Evolutionary conservation across 2,888 invertebrate species (phyloP).

Genomic region (Eilema depressum): DNA sequence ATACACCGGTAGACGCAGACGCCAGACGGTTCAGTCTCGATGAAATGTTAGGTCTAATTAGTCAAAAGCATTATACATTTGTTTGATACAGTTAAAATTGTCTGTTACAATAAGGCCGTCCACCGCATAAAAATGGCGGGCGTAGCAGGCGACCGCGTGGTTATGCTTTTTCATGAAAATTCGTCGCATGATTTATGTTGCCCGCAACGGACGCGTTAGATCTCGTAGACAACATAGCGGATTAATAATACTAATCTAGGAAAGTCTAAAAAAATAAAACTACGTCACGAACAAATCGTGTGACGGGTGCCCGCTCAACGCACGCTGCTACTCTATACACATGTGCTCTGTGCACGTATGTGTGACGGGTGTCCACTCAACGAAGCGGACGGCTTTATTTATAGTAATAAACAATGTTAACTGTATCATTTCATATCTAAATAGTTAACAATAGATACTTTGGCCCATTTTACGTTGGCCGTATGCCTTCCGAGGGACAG

Average conservation of each 20-base stretch:
- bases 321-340: neutral
- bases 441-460: neutral
- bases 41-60: constrained; percentile 20
- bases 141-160: neutral
- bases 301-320: neutral
- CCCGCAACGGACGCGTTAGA: too few relatives aligned
- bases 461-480: neutral
- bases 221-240: neutral
- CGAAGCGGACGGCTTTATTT: neutral
- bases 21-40: constrained; percentile 15
- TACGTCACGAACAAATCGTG: neutral
- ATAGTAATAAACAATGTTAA: neutral
- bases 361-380: neutral
- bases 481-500: neutral
- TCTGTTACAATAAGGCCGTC: neutral
- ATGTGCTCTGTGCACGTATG: neutral
- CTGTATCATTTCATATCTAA: neutral
- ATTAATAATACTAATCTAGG: too few relatives aligned
- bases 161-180: too few relatives aligned
- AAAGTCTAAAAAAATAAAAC: neutral
- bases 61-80: constrained; percentile 9
- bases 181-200: too few relatives aligned
- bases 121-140: neutral
- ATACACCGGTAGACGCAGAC: constrained; percentile 14
- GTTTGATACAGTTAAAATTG: neutral